Evolutionary conservation across 2,888 invertebrate genomes (phyloP).

Genomic region (Acanthococcus lagerstroemiae): DNA sequence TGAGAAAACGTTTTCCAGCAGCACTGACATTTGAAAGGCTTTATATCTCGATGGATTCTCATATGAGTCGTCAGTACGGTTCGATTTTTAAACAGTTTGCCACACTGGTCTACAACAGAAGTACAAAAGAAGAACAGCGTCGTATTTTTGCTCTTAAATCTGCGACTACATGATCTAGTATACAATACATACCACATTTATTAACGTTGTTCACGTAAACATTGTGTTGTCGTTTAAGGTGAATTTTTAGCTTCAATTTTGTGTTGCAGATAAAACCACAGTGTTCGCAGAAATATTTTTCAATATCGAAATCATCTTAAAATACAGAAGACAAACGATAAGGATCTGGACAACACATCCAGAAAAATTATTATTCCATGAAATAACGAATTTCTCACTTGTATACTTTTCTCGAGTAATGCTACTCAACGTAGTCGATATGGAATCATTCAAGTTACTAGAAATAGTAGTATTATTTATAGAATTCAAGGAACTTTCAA

Average conservation of each 20-base stretch:
- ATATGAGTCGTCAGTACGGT: constrained; percentile 38
- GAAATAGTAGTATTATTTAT: neutral
- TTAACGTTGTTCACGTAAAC: constrained; percentile 8
- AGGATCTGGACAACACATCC: too few species aligned
- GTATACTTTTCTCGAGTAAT: neutral
- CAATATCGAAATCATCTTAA: constrained; percentile 3
- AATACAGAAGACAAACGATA: too few species aligned
- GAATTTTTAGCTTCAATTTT: constrained; percentile 17
- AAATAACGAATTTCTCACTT: too few species aligned
- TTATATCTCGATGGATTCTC: constrained; percentile 42
- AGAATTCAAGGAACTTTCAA: too few species aligned
- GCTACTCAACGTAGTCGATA: neutral
- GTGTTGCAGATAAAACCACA: constrained; percentile 14
- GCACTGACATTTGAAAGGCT: constrained; percentile 28
- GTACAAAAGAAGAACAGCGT: neutral
- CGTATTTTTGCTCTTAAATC: neutral
- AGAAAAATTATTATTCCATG: too few species aligned
- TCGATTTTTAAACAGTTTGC: constrained; percentile 8
- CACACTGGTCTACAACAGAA: constrained; percentile 11
- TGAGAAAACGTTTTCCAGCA: constrained; percentile 42
- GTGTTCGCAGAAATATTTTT: constrained; percentile 20
- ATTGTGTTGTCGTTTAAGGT: constrained; percentile 11
- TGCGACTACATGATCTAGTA: neutral
- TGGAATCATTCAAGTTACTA: neutral
- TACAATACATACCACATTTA: constrained; percentile 5